Evolutionary conservation across 1,140 invertebrate genomes (phyloP), one percentile per base, ranked within the genome.

Genomic region (Lepidostoma basale): DNA sequence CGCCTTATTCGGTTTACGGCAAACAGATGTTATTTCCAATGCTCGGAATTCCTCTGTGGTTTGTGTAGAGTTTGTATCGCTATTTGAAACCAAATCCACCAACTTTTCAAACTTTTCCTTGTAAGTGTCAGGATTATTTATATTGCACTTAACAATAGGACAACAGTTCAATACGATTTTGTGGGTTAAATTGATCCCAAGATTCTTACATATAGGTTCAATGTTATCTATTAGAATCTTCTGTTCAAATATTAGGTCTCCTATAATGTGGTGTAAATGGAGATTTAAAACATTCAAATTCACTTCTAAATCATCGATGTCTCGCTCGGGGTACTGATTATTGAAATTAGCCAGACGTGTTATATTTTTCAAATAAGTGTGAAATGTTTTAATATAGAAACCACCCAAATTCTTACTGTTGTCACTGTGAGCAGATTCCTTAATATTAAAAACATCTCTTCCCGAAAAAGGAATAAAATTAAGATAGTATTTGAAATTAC

Each of bases 81-180:
- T 30, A 22, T 22, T 47, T 20, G 44, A 49, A 77, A 83, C 77
- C 3, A 73, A 74, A 60, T 82, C 79, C 14, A 81, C 73, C 3
- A 82, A 60, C 44, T 77, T 78, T 52, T 81, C 79, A 56, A 82
- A 81, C 62, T 77, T 81, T 23, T 75, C 76, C 63, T 80, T 78
- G 0, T 49, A 75, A 0, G 77, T 76, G 63, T 76, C 77, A 66
- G 75, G 79, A 28, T 77, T 73, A 0, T 74, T 67, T 3, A 73
- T 74, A 0, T 75, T 71, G 56, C 81, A 76, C 18, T 78, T 75
- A 16, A 82, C 81, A 3, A 78, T 77, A 0, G 81, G 79, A 58
- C 82, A 83, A 68, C 80, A 82, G 68, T 82, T 82, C n/a, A 83
- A 67, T 47, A 82, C 81, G 0, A 83, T 68, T 68, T 83, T 83